Base-by-base conservation (phyloP, 1,140 invertebrate genomes). In the Ips nitidus region DNA sequence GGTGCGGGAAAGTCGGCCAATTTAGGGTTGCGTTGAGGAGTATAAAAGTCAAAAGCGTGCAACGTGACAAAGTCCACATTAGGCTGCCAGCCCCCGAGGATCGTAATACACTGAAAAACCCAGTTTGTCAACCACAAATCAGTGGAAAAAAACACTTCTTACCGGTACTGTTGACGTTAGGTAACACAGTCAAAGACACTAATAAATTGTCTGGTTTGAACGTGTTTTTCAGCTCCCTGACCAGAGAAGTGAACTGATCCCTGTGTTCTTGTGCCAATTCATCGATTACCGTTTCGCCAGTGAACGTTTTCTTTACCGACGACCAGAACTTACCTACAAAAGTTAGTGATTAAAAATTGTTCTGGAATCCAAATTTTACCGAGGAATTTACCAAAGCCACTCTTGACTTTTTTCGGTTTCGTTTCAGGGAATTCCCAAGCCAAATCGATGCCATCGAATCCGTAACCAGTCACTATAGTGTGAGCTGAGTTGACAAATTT, bases 381-480 rank as follows among this genome's bases (percentile, higher is more conserved):
- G 7, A 2, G 3, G 1, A 50, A 64, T 40, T 2, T 68, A 71
- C 72, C 62, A 53, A 74, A 57, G 40, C 73, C 73, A 6, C 53
- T 66, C 42, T 74, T 74, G 8, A 74, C 71, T 78, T 92, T 92
- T 83, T 92, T 91, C 2, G 90, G 86, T 77, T 90, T 91, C 52
- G 86, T 86, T 64, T 86, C 86, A n/a, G 91, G 89, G 82, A 94
- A 94, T 81, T 94, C 90, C 92, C 92, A 94, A 42, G 90, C 91
- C 0, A 95, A 82, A 77, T 94, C 93, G 1, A 94, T 81, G 39
- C 93, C 93, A 77, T 94, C 93, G 66, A 94, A 94, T n/a, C 88
- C 88, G 73, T 91, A 90, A 52, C 90, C 88, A 60, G 88, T 87
- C 1, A 92, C 78, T 4, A 93, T 69, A 2, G 88, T 82, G 41